Evolutionary conservation across 2,888 invertebrate species (phyloP).

Genomic region (Metalampra italica): DNA sequence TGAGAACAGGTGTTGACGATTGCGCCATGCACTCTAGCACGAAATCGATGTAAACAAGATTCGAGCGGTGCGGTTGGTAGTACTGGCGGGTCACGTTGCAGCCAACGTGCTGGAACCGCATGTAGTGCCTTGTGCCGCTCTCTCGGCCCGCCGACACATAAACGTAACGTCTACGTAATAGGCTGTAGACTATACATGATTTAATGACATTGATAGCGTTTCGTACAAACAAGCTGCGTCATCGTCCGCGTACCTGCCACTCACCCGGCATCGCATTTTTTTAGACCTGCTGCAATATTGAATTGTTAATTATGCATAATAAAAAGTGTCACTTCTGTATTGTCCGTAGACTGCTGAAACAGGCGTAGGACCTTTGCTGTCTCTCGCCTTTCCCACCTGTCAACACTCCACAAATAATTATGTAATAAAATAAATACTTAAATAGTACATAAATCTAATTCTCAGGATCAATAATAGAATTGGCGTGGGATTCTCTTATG

Average conservation of each 20-base stretch:
- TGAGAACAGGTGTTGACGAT: conserved; percentile 4
- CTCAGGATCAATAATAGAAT: not conserved
- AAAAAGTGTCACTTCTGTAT: conserved; percentile 36
- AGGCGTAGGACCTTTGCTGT: conserved; percentile 50
- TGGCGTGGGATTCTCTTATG: not conserved
- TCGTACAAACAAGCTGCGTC: conserved; percentile 6
- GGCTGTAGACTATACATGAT: conserved; percentile 9
- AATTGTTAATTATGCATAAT: not conserved
- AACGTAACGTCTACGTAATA: conserved; percentile 20
- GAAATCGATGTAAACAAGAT: conserved; percentile 44
- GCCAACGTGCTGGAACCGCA: conserved; percentile 58
- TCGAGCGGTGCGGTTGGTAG: conserved; percentile 47
- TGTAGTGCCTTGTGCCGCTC: conserved; percentile 49
- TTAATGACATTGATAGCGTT: conserved; percentile 1
- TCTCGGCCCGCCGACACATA: conserved; percentile 31
- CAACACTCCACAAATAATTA: conserved; percentile 50
- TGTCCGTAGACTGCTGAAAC: conserved; percentile 61
- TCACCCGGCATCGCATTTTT: not conserved
- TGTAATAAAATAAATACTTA: conserved; percentile 31
- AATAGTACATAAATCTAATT: no score
- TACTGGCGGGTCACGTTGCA: conserved; percentile 63
- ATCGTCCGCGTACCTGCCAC: conserved; percentile 1
- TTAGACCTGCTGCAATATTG: not conserved
- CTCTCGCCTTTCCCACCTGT: conserved; percentile 43
- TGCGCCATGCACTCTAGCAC: conserved; percentile 32